Base-by-base conservation (phyloP, 2,113 vertebrate genomes). In the Oenanthe oenanthe region DNA sequence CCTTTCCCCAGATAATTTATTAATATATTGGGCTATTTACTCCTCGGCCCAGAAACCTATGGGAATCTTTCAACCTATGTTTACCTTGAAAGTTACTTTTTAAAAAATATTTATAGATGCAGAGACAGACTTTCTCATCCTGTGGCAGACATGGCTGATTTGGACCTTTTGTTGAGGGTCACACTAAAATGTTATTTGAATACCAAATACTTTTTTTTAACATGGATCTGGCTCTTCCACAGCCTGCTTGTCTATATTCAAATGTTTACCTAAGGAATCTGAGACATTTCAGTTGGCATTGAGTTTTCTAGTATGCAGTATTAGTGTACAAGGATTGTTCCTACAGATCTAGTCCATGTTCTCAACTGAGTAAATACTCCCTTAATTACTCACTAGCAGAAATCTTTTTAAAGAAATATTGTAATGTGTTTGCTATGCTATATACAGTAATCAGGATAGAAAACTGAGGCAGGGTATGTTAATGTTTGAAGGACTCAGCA, bases 371-470 rank as follows among this genome's bases (percentile, higher is more conserved):
- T 70, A 32, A 81, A 66, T 48, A 57, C 20, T 65, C 25, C 25
- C 43, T 82, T 85, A 60, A 28, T 32, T 71, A 38, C 12, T 75
- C 22, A 29, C 3, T 53, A 62, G 13, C 2, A 48, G 18, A 76
- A 32, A 6, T 31, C 29, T 29, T 13, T 29, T 16, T 12, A 0
- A 1, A 36, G 2, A 50, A 34, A 26, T 19, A 13, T 8, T 26
- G 5, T 7, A 20, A 17, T 51, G 38, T 21, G 17, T 29, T 51
- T 29, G 16, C 7, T 6, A 9, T 56, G 13, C 9, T 36, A 17
- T 36, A 5, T 53, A 15, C 8, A 48, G 6, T n/a, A 24, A 24
- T 34, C 25, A 53, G 13, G 40, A 31, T 8, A 77, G n/a, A 73
- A 84, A 53, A 40, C 5, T 22, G 67, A 72, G 17, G 4, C n/a